Percentiles rank a stretch among this genome's conserved stretches.
Evolutionary conservation across 1,140 invertebrate species (phyloP).

Genomic region (Ruditapes philippinarum): DNA sequence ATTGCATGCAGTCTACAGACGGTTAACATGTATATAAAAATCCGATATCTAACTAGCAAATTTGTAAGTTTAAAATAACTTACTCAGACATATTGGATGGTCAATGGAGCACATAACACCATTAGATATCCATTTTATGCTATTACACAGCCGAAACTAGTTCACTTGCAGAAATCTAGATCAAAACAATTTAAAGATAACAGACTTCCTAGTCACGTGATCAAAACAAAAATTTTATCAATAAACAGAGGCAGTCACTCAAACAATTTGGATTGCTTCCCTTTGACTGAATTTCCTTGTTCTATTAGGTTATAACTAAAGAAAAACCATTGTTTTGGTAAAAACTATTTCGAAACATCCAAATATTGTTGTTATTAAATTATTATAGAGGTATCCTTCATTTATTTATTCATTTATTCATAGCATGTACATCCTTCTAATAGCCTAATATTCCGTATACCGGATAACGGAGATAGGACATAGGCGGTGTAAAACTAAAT

Average conservation of each 20-base stretch:
- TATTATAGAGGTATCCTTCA: too few relatives aligned
- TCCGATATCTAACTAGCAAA: neutral
- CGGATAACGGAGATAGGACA: neutral
- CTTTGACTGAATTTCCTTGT: neutral
- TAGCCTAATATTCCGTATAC: too few relatives aligned
- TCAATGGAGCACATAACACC: neutral
- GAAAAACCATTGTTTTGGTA: too few relatives aligned
- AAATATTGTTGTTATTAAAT: too few relatives aligned
- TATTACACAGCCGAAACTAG: neutral
- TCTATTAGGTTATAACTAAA: too few relatives aligned
- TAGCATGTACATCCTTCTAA: too few relatives aligned
- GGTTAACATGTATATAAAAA: neutral
- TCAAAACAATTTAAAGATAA: slow-evolving; percentile 25
- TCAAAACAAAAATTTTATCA: neutral
- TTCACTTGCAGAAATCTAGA: neutral
- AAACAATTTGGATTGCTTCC: neutral
- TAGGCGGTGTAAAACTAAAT: neutral
- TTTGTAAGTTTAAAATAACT: neutral
- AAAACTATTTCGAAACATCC: too few relatives aligned
- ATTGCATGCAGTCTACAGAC: neutral
- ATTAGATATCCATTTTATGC: neutral
- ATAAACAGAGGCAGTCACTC: neutral
- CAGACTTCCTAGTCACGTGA: slow-evolving; percentile 49
- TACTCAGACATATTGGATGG: slow-evolving; percentile 9
- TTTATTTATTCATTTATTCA: too few relatives aligned